Percentiles rank a stretch among this genome's conserved stretches.
Evolutionary conservation across 2,797 vertebrate genomes (phyloP).

Genomic region (Neosilurus mollespiculum): DNA sequence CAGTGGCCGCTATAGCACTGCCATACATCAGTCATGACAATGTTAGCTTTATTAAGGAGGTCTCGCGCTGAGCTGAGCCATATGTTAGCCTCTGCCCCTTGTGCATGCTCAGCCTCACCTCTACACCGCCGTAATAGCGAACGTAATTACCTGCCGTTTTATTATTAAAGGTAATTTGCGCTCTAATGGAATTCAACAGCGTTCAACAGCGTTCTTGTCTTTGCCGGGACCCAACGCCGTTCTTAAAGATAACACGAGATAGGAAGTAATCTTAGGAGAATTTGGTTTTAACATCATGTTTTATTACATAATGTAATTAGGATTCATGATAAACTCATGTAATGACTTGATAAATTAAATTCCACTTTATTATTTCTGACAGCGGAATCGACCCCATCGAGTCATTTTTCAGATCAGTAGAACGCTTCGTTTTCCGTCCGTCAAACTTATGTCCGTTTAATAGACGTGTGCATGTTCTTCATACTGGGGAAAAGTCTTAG

Average conservation of each 20-base stretch:
- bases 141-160: conserved; percentile 80
- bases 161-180: conserved; percentile 81
- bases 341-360: conserved; percentile 8
- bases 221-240: conserved; percentile 48
- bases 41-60: conserved; percentile 74
- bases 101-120: conserved; percentile 71
- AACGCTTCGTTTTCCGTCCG: no score
- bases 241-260: conserved; percentile 40
- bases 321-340: conserved; percentile 11
- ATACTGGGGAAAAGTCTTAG: no score
- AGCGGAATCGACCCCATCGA: background rate
- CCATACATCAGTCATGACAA: conserved; percentile 80
- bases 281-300: conserved; percentile 20
- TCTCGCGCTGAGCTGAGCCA: conserved; percentile 74
- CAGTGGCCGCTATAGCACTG: conserved; percentile 69
- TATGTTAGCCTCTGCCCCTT: conserved; percentile 72
- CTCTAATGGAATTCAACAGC: conserved; percentile 78
- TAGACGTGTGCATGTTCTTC: no score
- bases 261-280: conserved; percentile 34
- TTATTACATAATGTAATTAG: conserved; percentile 35
- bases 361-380: conserved; percentile 1
- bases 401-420: background rate
- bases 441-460: no score
- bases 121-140: conserved; percentile 67
- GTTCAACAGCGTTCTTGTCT: conserved; percentile 68